A percentile compares a stretch with the other conserved stretches of the same genome.
Conservation (phyloP, 2,797 vertebrate species). For the Aulostomus chinensis region DNA sequence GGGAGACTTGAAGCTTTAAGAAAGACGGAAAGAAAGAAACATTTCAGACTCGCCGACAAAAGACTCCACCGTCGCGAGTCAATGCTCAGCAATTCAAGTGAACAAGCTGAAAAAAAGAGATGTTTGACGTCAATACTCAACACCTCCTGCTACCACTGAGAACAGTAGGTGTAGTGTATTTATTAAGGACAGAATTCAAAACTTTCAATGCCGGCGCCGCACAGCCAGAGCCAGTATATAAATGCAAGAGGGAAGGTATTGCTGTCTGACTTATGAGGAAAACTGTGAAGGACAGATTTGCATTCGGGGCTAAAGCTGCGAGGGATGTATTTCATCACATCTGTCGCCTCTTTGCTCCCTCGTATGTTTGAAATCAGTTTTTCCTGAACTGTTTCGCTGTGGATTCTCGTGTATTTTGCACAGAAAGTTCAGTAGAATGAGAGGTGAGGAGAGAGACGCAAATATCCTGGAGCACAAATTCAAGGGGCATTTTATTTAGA, state of each 20-base stretch:
- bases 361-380: slow-evolving; percentile 23
- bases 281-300: slow-evolving; percentile 48
- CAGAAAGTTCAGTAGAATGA: no score
- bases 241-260: slow-evolving; percentile 21
- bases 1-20: slow-evolving; percentile 15
- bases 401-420: no score
- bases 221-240: slow-evolving; percentile 12
- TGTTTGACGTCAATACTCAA: slow-evolving; percentile 15
- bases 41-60: slow-evolving; percentile 16
- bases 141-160: slow-evolving; percentile 20
- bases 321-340: slow-evolving; percentile 43
- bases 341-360: no score
- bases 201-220: slow-evolving; percentile 2
- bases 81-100: no score
- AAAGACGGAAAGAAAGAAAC: slow-evolving; percentile 15
- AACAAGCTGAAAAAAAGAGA: slow-evolving; percentile 17
- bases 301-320: slow-evolving; percentile 41
- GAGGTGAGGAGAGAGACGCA: no score
- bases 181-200: slow-evolving; percentile 21
- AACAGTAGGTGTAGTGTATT: slow-evolving; percentile 21
- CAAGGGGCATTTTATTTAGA: no score
- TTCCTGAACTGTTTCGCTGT: no score
- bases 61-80: neutral
- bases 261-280: neutral
- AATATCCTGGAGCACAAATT: no score